Evolutionary conservation across 2,797 vertebrate genomes (phyloP).

Genomic region (Phrynocephalus guinanensis): DNA sequence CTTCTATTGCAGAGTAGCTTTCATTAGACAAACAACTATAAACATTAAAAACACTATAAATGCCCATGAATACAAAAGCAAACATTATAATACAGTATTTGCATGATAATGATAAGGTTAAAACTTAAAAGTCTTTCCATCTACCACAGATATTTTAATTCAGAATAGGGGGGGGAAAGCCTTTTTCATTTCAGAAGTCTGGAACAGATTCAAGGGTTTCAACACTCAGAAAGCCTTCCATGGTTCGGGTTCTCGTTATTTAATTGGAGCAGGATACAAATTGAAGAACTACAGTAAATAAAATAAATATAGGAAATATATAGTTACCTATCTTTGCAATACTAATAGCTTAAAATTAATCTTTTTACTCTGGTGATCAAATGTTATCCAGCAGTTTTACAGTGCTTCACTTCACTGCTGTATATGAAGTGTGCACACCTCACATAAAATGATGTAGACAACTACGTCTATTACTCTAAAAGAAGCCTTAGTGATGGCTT

Average conservation of each 20-base stretch:
- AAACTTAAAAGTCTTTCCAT: not conserved
- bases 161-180: not conserved
- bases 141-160: conserved; percentile 19
- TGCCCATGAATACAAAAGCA: too few relatives aligned
- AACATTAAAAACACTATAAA: not conserved
- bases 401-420: conserved; percentile 56
- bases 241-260: too few relatives aligned
- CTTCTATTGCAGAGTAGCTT: not conserved
- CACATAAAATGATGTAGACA: conserved; percentile 61
- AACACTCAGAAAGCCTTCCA: too few relatives aligned
- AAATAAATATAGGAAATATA: not conserved
- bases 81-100: too few relatives aligned
- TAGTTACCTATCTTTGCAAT: conserved; percentile 42
- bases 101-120: not conserved
- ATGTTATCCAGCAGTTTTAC: conserved; percentile 55
- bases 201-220: too few relatives aligned
- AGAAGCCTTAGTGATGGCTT: conserved; percentile 56
- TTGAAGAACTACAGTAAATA: too few relatives aligned
- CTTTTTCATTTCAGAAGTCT: not conserved
- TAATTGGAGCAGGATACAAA: too few relatives aligned
- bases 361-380: conserved; percentile 38
- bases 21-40: not conserved
- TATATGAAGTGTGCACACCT: conserved; percentile 50
- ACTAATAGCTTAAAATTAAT: conserved; percentile 49
- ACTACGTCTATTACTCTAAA: conserved; percentile 60